Percentiles rank a stretch among this genome's conserved stretches.
Evolutionary conservation across 2,888 invertebrate genomes (phyloP).

Genomic region (Sceliomorpha sp.): DNA sequence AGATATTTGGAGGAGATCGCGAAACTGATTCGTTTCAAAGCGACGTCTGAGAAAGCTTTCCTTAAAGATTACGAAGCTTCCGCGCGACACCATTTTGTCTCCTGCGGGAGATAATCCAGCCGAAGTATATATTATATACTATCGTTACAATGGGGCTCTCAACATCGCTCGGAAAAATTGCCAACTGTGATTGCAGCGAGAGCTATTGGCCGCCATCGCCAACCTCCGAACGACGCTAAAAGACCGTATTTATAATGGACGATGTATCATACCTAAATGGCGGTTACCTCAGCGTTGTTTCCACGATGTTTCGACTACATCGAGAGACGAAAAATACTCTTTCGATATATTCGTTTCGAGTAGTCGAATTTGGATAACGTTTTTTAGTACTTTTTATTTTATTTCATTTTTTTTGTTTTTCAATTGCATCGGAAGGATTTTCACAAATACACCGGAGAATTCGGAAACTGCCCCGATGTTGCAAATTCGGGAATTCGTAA

Average conservation of each 20-base stretch:
- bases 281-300: conserved; percentile 29
- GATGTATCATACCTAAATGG: conserved; percentile 3
- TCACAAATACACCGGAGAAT: no score
- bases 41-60: conserved; percentile 30
- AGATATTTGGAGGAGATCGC: conserved; percentile 29
- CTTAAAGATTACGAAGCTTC: conserved; percentile 45
- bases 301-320: no score
- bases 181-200: conserved; percentile 26
- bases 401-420: no score
- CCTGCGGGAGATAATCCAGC: conserved; percentile 32
- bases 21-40: conserved; percentile 40
- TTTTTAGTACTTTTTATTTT: no score
- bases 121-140: conserved; percentile 46
- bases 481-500: no score
- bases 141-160: conserved; percentile 37
- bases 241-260: conserved; percentile 38
- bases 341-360: no score
- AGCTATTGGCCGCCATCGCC: conserved; percentile 13
- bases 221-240: conserved; percentile 14
- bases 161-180: conserved; percentile 53
- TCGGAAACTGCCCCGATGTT: no score
- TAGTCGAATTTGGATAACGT: no score
- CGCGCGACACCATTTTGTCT: conserved; percentile 48
- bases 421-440: no score
- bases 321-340: no score